Evolutionary conservation across 1,140 invertebrate species (phyloP), one percentile per base, ranked within the genome.

Genomic region (Halesus radiatus): DNA sequence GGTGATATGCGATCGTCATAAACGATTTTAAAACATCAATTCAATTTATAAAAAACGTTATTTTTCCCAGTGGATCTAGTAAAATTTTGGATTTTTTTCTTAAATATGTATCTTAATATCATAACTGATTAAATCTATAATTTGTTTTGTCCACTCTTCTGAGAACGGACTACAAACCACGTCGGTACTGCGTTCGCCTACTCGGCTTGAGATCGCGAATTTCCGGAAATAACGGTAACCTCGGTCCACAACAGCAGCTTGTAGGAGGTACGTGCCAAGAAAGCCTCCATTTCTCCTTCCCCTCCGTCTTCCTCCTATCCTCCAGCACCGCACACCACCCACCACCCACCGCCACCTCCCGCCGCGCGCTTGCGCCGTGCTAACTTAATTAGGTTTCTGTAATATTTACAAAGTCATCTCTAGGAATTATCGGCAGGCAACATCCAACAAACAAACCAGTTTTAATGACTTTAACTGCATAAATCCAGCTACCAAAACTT

Each of bases 141-240:
- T 13, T 56, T 29, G 23, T 29, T 64, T 29, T 16, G 32, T 53
- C 70, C 18, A 73, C 32, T 15, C 1, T 32, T 58, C n/a, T 58
- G 26, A 7, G 73, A 37, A 75, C 73, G 26, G 45, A 73, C 16
- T 73, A 52, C 53, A 26, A n/a, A 58, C 26, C 18, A 68, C 32
- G 8, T 45, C 26, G 64, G 26, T 15, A 45, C 32, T 16, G 26
- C 13, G 62, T 79, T 81, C 80, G 81, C 74, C 73, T 78, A 79
- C 81, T 23, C 64, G 78, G 74, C 70, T 29, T 50, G 22, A 82
- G 81, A 79, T 82, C 78, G 81, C 81, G 73, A 82, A 82, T 82
- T 82, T 82, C 81, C 81, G 81, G 81, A 82, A 82, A 82, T 82
- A 82, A 82, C 81, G 81, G 81, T 79, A 82, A 68, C 72, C 32